phyloP scores from a whole-genome alignment of 2,888 invertebrate species.

The Pardosa pseudoannulata region DNA sequence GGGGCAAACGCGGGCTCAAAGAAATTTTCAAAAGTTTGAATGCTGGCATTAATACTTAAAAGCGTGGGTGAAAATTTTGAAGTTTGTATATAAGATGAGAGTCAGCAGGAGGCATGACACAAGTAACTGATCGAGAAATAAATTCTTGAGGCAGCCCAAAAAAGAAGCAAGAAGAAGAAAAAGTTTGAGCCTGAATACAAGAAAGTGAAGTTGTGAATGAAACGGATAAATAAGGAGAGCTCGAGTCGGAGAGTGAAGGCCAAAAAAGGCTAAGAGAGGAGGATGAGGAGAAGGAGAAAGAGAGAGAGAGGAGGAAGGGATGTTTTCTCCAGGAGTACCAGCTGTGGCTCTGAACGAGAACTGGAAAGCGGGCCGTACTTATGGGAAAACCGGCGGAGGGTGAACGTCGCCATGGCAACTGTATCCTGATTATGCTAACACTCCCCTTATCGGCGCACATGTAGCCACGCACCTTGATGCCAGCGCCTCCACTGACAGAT shows the following conservation, averaged over 20 bases:
- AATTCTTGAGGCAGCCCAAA: no score
- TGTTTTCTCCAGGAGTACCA: conserved; percentile 57
- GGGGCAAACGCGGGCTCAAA: no score
- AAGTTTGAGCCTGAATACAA: background rate
- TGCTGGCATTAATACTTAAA: no score
- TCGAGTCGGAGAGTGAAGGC: no score
- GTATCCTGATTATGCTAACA: conserved; percentile 71
- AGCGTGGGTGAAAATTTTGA: no score
- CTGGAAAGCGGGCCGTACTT: conserved; percentile 49
- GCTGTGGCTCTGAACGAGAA: conserved; percentile 49
- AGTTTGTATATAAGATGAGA: no score
- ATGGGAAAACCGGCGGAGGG: conserved; percentile 63
- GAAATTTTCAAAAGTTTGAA: no score
- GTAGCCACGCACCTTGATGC: conserved; percentile 52
- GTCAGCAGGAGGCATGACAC: no score
- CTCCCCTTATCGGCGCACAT: conserved; percentile 68
- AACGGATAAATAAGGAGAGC: background rate
- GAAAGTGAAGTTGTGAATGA: background rate
- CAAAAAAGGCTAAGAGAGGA: background rate
- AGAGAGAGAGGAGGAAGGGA: conserved; percentile 14
- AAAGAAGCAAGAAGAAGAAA: background rate
- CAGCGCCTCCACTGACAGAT: conserved; percentile 34
- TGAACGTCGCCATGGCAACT: conserved; percentile 53
- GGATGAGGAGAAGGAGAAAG: background rate
- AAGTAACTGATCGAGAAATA: no score